Percentiles rank a stretch among this genome's conserved stretches.
Evolutionary conservation across 2,888 invertebrate species (phyloP).

Genomic region (Lutraria lutraria): DNA sequence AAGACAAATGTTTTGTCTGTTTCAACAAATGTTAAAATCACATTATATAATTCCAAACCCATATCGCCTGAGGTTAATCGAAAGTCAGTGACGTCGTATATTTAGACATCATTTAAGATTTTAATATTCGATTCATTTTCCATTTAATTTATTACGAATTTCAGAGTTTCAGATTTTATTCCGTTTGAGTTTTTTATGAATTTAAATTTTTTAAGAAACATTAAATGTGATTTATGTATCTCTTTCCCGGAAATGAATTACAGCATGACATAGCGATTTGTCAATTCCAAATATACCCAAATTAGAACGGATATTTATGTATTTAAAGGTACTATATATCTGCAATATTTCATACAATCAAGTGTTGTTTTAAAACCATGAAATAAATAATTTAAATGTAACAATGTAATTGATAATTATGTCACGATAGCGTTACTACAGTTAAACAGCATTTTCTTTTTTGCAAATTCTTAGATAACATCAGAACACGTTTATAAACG

Average conservation of each 20-base stretch:
- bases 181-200: background rate
- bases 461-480: background rate
- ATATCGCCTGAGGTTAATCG: constrained; percentile 6
- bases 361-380: background rate
- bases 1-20: background rate
- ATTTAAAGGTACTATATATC: background rate
- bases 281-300: constrained; percentile 11
- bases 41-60: constrained; percentile 2
- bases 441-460: background rate
- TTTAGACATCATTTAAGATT: background rate
- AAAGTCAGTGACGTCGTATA: background rate
- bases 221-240: background rate
- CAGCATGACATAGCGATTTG: background rate
- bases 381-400: background rate
- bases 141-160: constrained; percentile 16
- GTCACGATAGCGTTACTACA: background rate
- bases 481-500: background rate
- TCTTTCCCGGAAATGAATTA: background rate
- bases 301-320: background rate
- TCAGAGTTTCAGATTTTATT: constrained; percentile 6
- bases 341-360: background rate
- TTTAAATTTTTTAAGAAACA: background rate
- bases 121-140: constrained; percentile 8
- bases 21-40: background rate
- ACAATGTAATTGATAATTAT: background rate